Conservation (phyloP, 1,140 invertebrate species). For the Aphidius gifuensis region DNA sequence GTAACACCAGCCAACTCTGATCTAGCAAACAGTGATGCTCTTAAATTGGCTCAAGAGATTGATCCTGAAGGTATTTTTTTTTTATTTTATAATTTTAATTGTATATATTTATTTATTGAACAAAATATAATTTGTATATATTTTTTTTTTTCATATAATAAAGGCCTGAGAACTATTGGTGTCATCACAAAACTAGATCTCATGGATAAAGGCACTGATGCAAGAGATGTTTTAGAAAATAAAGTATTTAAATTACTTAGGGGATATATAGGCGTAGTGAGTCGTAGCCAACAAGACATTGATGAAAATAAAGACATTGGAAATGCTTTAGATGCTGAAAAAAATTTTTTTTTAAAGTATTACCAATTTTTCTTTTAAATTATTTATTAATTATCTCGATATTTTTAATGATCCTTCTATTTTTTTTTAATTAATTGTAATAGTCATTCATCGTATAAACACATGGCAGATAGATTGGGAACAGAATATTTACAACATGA, state of each 20-base stretch:
- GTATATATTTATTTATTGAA: too few species aligned
- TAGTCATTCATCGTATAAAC: slow-evolving; percentile 86
- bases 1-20: slow-evolving; percentile 97
- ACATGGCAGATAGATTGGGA: slow-evolving; percentile 94
- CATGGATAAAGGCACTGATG: slow-evolving; percentile 99
- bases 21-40: slow-evolving; percentile 93
- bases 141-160: background rate
- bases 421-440: slow-evolving; percentile 25
- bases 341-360: slow-evolving; percentile 95
- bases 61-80: slow-evolving; percentile 80
- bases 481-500: slow-evolving; percentile 96
- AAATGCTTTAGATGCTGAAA: slow-evolving; percentile 89
- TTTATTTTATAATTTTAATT: too few species aligned
- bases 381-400: background rate
- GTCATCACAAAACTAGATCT: slow-evolving; percentile 99
- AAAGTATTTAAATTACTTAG: slow-evolving; percentile 90
- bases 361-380: background rate
- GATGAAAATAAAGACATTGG: slow-evolving; percentile 97
- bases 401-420: too few species aligned
- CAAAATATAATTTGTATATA: too few species aligned
- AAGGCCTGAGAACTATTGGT: slow-evolving; percentile 95
- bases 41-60: slow-evolving; percentile 92
- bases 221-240: slow-evolving; percentile 96
- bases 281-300: slow-evolving; percentile 97
- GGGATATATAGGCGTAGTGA: slow-evolving; percentile 98